Evolutionary conservation across 2,113 vertebrate species (phyloP).

Genomic region (Corythaixoides concolor): DNA sequence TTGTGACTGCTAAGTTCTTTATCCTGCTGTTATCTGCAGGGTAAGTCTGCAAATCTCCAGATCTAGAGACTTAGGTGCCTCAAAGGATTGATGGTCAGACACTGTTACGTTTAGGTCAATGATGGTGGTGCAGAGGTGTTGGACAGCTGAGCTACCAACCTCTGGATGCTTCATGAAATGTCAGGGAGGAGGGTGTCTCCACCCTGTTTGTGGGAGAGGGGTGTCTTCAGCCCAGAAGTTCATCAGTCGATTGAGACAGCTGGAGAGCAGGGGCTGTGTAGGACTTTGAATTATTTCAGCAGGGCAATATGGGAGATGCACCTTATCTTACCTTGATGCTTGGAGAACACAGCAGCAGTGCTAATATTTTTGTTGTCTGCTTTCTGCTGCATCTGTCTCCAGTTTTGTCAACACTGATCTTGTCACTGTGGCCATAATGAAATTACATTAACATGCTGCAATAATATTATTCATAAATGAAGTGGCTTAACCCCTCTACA

Average conservation of each 20-base stretch:
- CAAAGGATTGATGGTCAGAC: background rate
- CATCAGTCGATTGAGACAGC: background rate
- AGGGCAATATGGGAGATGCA: background rate
- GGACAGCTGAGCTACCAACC: background rate
- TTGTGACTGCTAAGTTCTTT: background rate
- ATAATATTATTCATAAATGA: background rate
- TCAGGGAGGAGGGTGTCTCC: background rate
- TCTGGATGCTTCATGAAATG: background rate
- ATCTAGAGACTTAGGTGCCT: background rate
- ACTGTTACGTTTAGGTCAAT: rapidly evolving
- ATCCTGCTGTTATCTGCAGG: background rate
- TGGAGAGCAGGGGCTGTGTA: background rate
- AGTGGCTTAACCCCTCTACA: background rate
- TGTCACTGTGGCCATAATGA: background rate
- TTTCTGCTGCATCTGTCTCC: background rate
- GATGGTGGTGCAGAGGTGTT: background rate
- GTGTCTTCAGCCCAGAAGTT: background rate
- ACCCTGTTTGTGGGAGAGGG: background rate
- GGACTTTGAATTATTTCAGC: background rate
- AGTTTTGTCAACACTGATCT: background rate
- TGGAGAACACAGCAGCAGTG: background rate
- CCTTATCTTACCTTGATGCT: background rate
- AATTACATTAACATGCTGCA: background rate
- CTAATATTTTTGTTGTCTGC: background rate
- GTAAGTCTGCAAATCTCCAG: background rate